Evolutionary conservation across 2,797 vertebrate genomes (phyloP).

Genomic region (Neoniphon sammara): DNA sequence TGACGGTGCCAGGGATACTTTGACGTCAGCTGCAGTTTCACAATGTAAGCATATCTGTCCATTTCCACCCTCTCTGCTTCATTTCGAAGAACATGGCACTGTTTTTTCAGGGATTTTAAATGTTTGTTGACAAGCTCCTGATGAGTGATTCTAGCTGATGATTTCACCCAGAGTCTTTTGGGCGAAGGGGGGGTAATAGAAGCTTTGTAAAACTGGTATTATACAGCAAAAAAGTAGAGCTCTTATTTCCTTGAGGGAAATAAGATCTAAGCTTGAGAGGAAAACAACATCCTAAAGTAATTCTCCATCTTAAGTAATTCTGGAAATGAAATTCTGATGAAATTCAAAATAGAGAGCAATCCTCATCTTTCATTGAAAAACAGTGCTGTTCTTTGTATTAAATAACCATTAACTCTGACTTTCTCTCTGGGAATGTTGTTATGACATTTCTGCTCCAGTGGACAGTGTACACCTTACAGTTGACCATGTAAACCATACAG

Average conservation of each 20-base stretch:
- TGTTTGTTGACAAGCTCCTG: slow-evolving; percentile 57
- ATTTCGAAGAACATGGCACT: slow-evolving; percentile 43
- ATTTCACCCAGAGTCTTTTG: slow-evolving; percentile 40
- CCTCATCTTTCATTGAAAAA: slow-evolving; percentile 28
- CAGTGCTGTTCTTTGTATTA: neutral
- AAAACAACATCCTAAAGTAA: slow-evolving; percentile 47
- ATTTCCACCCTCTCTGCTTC: slow-evolving; percentile 60
- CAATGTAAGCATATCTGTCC: slow-evolving; percentile 68
- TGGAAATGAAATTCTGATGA: slow-evolving; percentile 26
- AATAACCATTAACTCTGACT: slow-evolving; percentile 25
- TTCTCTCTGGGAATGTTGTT: slow-evolving; percentile 27
- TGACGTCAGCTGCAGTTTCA: slow-evolving; percentile 73
- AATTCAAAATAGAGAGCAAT: neutral
- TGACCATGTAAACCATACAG: neutral
- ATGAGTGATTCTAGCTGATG: slow-evolving; percentile 41
- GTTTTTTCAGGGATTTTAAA: slow-evolving; percentile 29
- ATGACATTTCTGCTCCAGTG: slow-evolving; percentile 27
- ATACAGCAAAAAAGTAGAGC: slow-evolving; percentile 17
- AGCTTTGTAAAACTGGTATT: slow-evolving; percentile 14
- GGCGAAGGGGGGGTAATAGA: neutral
- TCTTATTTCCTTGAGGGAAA: slow-evolving; percentile 41
- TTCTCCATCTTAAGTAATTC: slow-evolving; percentile 43
- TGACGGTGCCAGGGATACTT: slow-evolving; percentile 60
- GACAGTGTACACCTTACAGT: slow-evolving; percentile 11
- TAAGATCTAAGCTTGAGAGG: slow-evolving; percentile 4